These are phyloP conservation scores for Perdix hodgsoniae DNA, from an alignment of 2,797 vertebrate genomes.

Conservation along the genomic window DNA sequence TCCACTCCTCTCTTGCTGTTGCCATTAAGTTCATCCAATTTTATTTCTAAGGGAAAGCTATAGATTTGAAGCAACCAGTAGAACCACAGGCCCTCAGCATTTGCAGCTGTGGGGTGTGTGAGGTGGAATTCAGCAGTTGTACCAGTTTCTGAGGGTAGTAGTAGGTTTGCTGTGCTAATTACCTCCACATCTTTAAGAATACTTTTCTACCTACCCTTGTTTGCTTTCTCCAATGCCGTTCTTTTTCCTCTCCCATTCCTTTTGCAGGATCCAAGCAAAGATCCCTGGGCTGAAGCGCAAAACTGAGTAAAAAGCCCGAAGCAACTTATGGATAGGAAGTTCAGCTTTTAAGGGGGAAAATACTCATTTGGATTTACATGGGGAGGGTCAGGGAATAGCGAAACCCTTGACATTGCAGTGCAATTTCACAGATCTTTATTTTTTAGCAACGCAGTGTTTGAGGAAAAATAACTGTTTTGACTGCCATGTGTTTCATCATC, in stretches of 20 bases:
- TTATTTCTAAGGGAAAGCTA: neutral
- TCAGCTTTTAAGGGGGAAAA: conserved; percentile 76
- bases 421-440: conserved; percentile 87
- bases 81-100: neutral
- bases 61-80: neutral
- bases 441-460: conserved; percentile 85
- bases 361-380: conserved; percentile 78
- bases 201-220: neutral
- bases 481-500: conserved; percentile 83
- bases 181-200: neutral
- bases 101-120: fast-evolving
- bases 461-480: conserved; percentile 80
- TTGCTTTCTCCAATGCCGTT: neutral
- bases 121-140: neutral
- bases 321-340: conserved; percentile 69
- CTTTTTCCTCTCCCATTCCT: neutral
- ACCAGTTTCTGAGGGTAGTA: neutral
- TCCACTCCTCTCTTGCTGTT: neutral
- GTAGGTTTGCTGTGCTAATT: neutral
- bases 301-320: conserved; percentile 85
- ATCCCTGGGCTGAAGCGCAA: conserved; percentile 96
- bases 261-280: conserved; percentile 91
- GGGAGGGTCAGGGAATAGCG: conserved; percentile 80
- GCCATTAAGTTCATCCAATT: fast-evolving
- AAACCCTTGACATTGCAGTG: conserved; percentile 82